Evolutionary conservation across 1,140 invertebrate genomes (phyloP), one percentile per base, ranked within the genome.

Genomic region (Thrips palmi): DNA sequence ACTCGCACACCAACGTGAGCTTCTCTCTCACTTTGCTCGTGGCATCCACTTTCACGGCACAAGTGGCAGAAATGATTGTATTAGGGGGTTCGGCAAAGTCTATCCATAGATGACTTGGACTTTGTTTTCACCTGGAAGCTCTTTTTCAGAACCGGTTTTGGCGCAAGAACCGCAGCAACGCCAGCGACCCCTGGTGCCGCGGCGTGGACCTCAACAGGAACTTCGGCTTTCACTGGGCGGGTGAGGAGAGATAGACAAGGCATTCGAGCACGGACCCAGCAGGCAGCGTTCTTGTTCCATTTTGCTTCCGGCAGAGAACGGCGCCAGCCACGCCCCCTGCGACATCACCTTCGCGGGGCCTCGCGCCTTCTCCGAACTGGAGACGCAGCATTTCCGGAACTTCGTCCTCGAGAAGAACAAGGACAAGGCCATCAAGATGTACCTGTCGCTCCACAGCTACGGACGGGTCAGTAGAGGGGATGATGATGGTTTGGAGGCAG

Each of bases 371-470:
- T n/a, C n/a, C n/a, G n/a, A n/a, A n/a, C n/a, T n/a, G n/a, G n/a
- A n/a, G n/a, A n/a, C n/a, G n/a, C n/a, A n/a, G n/a, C n/a, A n/a
- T n/a, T n/a, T n/a, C n/a, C n/a, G n/a, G n/a, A n/a, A n/a, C n/a
- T n/a, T n/a, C n/a, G n/a, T n/a, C n/a, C n/a, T n/a, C n/a, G n/a
- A n/a, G n/a, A n/a, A n/a, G n/a, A n/a, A n/a, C n/a, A n/a, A n/a
- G n/a, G n/a, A n/a, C n/a, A n/a, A n/a, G n/a, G n/a, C n/a, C n/a
- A n/a, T 58, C 0, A 50, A 73, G 56, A 63, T 67, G 0, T 76
- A 71, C 46, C 48, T 77, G 18, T 65, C 71, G 0, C 67, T 68
- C 34, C 74, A 77, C 41, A 72, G 69, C 44, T 76, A 71, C 38
- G 73, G 72, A 1, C 25, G 21, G 15, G 37, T 38, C 25, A 34